Evolutionary conservation across 2,113 vertebrate species (phyloP), one percentile per base, ranked within the genome.

Genomic region (Oryzias curvinotus): DNA sequence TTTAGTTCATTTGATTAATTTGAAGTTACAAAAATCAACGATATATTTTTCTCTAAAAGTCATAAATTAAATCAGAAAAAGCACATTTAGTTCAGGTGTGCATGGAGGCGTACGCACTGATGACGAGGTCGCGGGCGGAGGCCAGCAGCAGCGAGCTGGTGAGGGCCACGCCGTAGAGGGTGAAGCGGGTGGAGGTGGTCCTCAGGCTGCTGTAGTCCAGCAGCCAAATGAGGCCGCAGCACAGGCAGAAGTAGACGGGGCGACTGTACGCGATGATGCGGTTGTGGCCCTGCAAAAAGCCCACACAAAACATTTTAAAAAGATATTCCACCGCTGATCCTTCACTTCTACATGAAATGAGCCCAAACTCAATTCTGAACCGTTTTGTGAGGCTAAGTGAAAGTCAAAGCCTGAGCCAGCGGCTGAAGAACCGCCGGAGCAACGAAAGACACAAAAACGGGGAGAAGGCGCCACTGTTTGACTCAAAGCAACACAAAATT

Each of bases 191-290:
- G 21, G 93, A 90, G 61, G 91, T 89, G 82, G 90, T 92, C 79
- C 91, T 92, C 91, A 91, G 92, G 77, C 96, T 97, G 87, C 94
- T 91, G 80, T 96, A 94, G 90, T 99, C 94, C 82, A 99, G 91
- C 62, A 96, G 86, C 95, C 96, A 99, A 89, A 98, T 97, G 87
- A 99, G 94, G 82, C 92, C 95, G 88, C 96, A 99, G 92, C 97
- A 99, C 74, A 98, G 88, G 90, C 97, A 99, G 93, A 99, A 99
- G 92, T 99, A 98, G 88, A 97, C 96, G 54, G 97, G 97, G 86
- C 97, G 93, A 91, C 97, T 99, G 92, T 99, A 99, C 46, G 96
- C 97, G 81, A 99, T 98, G 92, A 99, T 96, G 66, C 96, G 96
- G 77, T 99, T 99, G 83, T 99, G 96, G 84, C 96, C 97, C 96